A percentile compares a stretch with the other conserved stretches of the same genome.
Evolutionary conservation across 2,113 vertebrate species (phyloP).

Genomic region (Eolophus roseicapilla): DNA sequence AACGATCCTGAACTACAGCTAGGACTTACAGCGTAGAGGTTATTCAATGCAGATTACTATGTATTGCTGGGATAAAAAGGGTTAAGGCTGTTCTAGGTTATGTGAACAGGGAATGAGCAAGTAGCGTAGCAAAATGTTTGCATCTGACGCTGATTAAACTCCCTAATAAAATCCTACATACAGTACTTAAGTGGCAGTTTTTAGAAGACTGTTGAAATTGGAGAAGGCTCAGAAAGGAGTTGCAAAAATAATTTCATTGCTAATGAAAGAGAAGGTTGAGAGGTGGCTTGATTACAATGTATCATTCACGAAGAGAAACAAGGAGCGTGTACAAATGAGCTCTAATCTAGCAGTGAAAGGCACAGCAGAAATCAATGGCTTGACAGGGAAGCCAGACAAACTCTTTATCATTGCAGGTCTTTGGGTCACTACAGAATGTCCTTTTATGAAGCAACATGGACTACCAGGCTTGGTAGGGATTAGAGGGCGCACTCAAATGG

Average conservation of each 20-base stretch:
- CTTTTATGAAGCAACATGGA: not conserved
- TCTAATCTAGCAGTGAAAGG: conserved; percentile 4
- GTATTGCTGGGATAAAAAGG: not conserved
- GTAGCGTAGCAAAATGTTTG: not conserved
- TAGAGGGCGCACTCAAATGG: not conserved
- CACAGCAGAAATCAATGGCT: conserved; percentile 4
- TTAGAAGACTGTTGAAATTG: not conserved
- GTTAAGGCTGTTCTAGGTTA: not conserved
- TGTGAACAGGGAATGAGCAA: not conserved
- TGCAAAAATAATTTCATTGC: conserved; percentile 12
- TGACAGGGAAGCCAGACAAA: not conserved
- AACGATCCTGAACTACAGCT: not conserved
- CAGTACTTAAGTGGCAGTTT: not conserved
- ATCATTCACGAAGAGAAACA: conserved; percentile 7
- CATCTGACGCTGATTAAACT: not conserved
- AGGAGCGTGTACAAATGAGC: not conserved
- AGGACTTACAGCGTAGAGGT: not conserved
- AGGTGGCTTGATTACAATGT: conserved; percentile 18
- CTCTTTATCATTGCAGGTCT: not conserved
- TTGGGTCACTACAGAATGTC: not conserved
- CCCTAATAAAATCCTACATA: not conserved
- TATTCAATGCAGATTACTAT: rapidly evolving
- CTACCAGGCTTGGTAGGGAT: not conserved
- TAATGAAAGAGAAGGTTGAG: conserved; percentile 13
- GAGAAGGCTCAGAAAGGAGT: not conserved